Conservation (phyloP, 2,888 invertebrate species). For the Perizoma affinitatum region DNA sequence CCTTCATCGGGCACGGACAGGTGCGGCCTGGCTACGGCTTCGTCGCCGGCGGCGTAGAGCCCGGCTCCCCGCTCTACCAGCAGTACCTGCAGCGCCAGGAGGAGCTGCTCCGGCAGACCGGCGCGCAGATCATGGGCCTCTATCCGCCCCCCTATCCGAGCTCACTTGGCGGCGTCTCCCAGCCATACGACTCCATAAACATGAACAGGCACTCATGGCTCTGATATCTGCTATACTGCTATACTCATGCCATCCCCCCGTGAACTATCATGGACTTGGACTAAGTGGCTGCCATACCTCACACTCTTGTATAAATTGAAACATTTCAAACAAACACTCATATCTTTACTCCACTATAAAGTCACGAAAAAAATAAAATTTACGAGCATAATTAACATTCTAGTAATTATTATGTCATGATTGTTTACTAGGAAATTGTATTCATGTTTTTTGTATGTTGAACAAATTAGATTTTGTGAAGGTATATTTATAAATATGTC, state of each 20-base stretch:
- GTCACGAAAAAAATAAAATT: constrained; percentile 30
- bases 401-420: constrained; percentile 52
- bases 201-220: constrained; percentile 88
- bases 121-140: constrained; percentile 85
- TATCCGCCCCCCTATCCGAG: constrained; percentile 87
- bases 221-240: constrained; percentile 56
- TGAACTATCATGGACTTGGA: constrained; percentile 8
- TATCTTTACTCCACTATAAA: constrained; percentile 15
- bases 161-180: constrained; percentile 85
- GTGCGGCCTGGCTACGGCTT: constrained; percentile 86
- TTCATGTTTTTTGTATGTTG: constrained; percentile 71
- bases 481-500: constrained; percentile 55
- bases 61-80: constrained; percentile 88
- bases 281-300: constrained; percentile 12
- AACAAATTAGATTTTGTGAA: constrained; percentile 59
- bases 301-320: constrained; percentile 8
- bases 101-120: constrained; percentile 83
- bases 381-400: constrained; percentile 46
- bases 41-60: constrained; percentile 84
- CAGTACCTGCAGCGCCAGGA: constrained; percentile 88
- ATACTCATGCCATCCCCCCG: constrained; percentile 32
- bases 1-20: constrained; percentile 85
- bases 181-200: constrained; percentile 88
- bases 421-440: constrained; percentile 66
- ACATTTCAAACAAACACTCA: constrained; percentile 13